Conservation (phyloP, 2,113 vertebrate species). For the Leucopsar rothschildi region DNA sequence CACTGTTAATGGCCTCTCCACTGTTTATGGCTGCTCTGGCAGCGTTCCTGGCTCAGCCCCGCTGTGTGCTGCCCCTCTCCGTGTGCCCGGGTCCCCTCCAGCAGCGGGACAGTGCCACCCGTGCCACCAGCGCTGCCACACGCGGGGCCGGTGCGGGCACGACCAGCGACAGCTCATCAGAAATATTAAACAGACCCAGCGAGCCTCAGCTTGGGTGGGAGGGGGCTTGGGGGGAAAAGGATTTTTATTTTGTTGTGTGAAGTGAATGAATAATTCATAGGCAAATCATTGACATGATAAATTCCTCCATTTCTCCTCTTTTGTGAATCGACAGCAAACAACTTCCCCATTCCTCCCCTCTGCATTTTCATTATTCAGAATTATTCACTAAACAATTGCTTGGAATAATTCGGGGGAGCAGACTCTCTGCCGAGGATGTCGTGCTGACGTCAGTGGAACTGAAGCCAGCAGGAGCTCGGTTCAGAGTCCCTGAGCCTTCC, state of each 20-base stretch:
- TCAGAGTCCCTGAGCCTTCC: neutral
- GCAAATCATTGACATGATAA: constrained; percentile 46
- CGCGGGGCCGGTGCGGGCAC: neutral
- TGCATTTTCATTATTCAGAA: constrained; percentile 41
- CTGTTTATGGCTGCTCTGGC: constrained; percentile 25
- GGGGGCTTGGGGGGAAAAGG: neutral
- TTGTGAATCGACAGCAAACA: constrained; percentile 18
- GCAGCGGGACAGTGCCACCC: neutral
- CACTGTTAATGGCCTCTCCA: neutral
- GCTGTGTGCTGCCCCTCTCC: neutral
- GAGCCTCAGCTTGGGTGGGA: neutral
- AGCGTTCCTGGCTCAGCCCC: neutral
- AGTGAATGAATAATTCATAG: constrained; percentile 48
- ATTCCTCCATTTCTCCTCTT: constrained; percentile 31
- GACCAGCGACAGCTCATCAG: neutral
- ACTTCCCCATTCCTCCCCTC: constrained; percentile 36
- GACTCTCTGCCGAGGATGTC: neutral
- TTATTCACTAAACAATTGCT: constrained; percentile 54
- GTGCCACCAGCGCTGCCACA: neutral
- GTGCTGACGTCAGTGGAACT: neutral
- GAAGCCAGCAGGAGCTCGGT: neutral
- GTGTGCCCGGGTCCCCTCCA: neutral
- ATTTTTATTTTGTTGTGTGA: neutral
- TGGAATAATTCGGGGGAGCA: constrained; percentile 9
- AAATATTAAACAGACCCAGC: neutral